Evolutionary conservation across 1,140 invertebrate species (phyloP), one percentile per base, ranked within the genome.

Genomic region (Sminthurides bifidus): DNA sequence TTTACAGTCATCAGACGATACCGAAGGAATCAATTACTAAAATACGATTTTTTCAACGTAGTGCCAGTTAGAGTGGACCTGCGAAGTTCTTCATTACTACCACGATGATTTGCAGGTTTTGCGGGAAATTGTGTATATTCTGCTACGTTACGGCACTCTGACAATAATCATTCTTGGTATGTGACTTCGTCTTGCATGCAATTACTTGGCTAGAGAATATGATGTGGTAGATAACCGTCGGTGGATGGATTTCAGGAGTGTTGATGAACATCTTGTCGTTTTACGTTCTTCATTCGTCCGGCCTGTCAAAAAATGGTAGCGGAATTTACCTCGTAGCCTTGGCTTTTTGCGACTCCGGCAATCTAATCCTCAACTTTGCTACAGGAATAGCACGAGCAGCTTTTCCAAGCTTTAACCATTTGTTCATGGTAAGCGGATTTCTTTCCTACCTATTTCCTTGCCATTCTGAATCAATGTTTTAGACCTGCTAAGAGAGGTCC

Each of bases 301-400:
- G 57, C 3, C 44, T 65, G 15, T 44, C 57, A 1, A 57, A 58
- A 27, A 60, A 56, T 27, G 60, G 63, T 27, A 65, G 56, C 40
- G 60, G 60, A 1, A 24, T 71, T 31, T 72, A 72, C 58, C 62
- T 72, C 27, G 58, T 68, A 30, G 66, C 68, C 27, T 61, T 72
- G 24, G 68, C 69, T 17, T 54, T 72, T 45, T 70, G 69, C 41
- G 70, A 72, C 48, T 68, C 67, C 52, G 68, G 67, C n/a, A 70
- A 68, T 48, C 56, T 72, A 30, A 58, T 72, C 38, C 66, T 69
- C 44, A 71, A 69, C 63, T 71, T 68, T 60, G 68, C 65, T 17
- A 54, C 71, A 14, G 68, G 69, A 40, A 61, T 71, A 17, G 68
- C 67, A 37, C 65, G 68, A 45, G 68, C 62, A 14, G 50, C 68